Conservation (phyloP, 2,113 vertebrate genomes). For the Amblyopsis rosae region DNA sequence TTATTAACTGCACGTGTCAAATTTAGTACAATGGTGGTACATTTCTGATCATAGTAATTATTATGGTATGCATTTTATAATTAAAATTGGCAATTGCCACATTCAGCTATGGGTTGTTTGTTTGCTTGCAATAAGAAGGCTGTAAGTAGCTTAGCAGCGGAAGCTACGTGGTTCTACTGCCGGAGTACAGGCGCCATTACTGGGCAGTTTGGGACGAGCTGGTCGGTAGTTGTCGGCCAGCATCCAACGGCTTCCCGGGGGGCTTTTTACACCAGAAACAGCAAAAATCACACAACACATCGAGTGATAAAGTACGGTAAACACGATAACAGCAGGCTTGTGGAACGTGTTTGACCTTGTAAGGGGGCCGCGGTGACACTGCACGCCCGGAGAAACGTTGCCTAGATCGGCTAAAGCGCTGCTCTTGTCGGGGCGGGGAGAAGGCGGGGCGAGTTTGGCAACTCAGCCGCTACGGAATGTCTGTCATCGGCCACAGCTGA, state of each 20-base stretch:
- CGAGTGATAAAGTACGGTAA: no score
- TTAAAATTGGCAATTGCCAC: background rate
- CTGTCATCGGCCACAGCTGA: background rate
- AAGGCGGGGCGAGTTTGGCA: slow-evolving; percentile 2
- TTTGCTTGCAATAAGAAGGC: slow-evolving; percentile 5
- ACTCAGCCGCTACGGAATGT: slow-evolving; percentile 17
- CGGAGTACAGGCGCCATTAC: slow-evolving; percentile 75
- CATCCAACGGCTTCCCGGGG: no score
- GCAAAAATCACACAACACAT: no score
- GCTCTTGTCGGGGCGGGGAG: slow-evolving; percentile 16
- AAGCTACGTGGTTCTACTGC: slow-evolving; percentile 74
- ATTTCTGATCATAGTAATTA: background rate
- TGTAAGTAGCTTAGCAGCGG: slow-evolving; percentile 54
- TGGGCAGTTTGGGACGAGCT: slow-evolving; percentile 45
- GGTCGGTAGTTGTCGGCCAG: slow-evolving; percentile 30
- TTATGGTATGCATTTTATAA: background rate
- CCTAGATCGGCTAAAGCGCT: slow-evolving; percentile 29
- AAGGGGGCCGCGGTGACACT: slow-evolving; percentile 26
- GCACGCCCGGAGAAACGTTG: slow-evolving; percentile 27
- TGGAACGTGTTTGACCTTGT: slow-evolving; percentile 38
- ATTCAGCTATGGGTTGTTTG: slow-evolving; percentile 6
- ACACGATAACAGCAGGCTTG: slow-evolving; percentile 22
- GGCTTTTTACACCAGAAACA: no score
- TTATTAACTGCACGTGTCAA: slow-evolving; percentile 30
- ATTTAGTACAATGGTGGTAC: background rate